Base-by-base conservation (phyloP, 2,888 invertebrate genomes). In the Chaitophorus viminalis region DNA sequence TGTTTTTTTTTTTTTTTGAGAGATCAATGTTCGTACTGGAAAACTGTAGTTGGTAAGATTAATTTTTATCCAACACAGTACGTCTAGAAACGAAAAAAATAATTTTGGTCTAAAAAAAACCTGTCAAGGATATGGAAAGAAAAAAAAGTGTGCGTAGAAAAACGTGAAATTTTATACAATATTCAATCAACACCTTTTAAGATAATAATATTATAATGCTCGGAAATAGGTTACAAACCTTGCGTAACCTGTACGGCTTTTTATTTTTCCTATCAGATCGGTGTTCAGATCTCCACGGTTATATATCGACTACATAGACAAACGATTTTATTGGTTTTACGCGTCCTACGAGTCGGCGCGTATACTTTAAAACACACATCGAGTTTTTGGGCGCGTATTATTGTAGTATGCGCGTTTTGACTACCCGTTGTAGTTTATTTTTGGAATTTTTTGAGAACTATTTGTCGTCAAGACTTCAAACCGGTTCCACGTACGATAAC, bases 381-480 rank as follows among this genome's bases (percentile, higher is more conserved):
- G 36, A 81, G 65, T 39, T 70, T 82, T 70, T 8, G n/a, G 46
- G 29, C 46, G 31, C 68, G 39, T 33, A 60, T 60, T 60, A 60
- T 25, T 3, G 60, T 25, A 3, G 68, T 14, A 11, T 11, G 29
- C 68, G 21, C 29, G 68, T 29, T 68, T 29, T 14, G 29, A 70
- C 68, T 68, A 70, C 74, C 83, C 76, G 9, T n/a, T n/a, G n/a
- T 65, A 84, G 65, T 68, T 76, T 76, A 68, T 31, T 46, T 31
- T 65, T 31, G 46, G 76, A 84, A 84, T 76, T 84, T 46, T 65
- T 76, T n/a, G 31, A 46, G 21, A 65, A 84, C 46, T 46, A 68
- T 84, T 84, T 84, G 84, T 76, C 65, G 65, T 84, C 65, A 17
- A 84, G 65, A 76, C 83, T 76, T 76, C 46, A 70, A 86, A 86